Percentiles rank a stretch among this genome's conserved stretches.
These are phyloP conservation scores for Scomberomorus guttatus DNA, from an alignment of 2,797 vertebrate species.

Conservation along the genomic window DNA sequence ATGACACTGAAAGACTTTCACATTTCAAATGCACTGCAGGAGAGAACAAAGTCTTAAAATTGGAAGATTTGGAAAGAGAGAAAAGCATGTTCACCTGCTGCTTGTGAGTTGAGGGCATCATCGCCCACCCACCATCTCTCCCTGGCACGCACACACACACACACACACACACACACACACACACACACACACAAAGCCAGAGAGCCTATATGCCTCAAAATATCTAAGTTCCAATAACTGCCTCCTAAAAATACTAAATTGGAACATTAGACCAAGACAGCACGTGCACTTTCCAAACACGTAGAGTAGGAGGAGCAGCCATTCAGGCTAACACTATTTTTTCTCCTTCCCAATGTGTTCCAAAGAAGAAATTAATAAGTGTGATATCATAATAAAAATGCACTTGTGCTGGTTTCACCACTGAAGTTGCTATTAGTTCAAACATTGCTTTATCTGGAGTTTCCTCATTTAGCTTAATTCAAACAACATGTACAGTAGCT, in stretches of 20 bases:
- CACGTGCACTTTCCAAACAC: background rate
- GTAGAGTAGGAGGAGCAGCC: background rate
- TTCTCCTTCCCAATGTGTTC: background rate
- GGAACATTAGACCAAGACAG: background rate
- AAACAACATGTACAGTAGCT: too few relatives aligned
- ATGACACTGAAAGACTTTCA: background rate
- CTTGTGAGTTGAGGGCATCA: background rate
- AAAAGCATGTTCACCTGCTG: background rate
- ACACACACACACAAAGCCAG: background rate
- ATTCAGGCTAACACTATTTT: too few relatives aligned
- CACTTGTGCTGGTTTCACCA: conserved; percentile 9
- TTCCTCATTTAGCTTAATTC: background rate
- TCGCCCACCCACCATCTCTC: background rate
- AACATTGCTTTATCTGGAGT: background rate
- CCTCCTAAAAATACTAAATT: background rate
- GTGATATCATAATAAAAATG: background rate
- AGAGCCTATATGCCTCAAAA: background rate
- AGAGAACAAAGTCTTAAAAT: background rate
- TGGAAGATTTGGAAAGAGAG: background rate
- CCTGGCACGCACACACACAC: background rate
- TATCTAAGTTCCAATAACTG: background rate
- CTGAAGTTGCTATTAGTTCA: conserved; percentile 2
- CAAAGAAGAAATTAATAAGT: background rate
- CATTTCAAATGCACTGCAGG: background rate
- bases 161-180: background rate